These are phyloP conservation scores for Pelosia muscerda DNA, from an alignment of 2,888 invertebrate genomes.

Conservation along the genomic window DNA sequence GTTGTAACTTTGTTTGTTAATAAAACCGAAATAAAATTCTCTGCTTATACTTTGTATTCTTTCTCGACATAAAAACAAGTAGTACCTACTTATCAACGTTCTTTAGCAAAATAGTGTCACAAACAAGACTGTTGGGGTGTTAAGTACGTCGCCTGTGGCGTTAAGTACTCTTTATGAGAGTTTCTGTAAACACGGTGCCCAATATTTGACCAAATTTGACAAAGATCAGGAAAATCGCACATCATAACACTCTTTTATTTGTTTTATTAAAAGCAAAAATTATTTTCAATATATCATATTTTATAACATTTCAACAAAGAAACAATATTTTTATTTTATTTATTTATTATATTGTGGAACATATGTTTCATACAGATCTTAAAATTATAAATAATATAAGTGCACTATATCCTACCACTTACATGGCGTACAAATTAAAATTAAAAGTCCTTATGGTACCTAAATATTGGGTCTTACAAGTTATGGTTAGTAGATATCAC, in stretches of 20 bases:
- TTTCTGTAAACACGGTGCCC: conserved; percentile 29
- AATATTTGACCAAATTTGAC: conserved; percentile 17
- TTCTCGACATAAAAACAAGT: conserved; percentile 39
- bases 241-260: background rate
- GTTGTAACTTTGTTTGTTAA: conserved; percentile 49
- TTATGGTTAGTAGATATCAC: no score
- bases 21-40: conserved; percentile 30
- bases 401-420: no score
- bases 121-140: conserved; percentile 69
- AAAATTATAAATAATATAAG: no score
- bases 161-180: conserved; percentile 60
- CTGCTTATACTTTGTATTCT: conserved; percentile 23
- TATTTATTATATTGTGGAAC: no score
- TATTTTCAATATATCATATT: no score
- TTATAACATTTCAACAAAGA: no score
- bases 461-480: no score
- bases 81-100: conserved; percentile 53
- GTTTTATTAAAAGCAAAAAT: background rate
- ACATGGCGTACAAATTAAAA: no score
- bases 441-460: no score
- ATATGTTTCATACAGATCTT: no score
- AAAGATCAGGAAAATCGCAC: background rate
- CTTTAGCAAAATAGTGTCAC: conserved; percentile 61
- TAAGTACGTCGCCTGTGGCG: conserved; percentile 54
- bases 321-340: no score